These are phyloP conservation scores for Drosophila anceps DNA, from an alignment of 2,888 invertebrate genomes.

Conservation along the genomic window DNA sequence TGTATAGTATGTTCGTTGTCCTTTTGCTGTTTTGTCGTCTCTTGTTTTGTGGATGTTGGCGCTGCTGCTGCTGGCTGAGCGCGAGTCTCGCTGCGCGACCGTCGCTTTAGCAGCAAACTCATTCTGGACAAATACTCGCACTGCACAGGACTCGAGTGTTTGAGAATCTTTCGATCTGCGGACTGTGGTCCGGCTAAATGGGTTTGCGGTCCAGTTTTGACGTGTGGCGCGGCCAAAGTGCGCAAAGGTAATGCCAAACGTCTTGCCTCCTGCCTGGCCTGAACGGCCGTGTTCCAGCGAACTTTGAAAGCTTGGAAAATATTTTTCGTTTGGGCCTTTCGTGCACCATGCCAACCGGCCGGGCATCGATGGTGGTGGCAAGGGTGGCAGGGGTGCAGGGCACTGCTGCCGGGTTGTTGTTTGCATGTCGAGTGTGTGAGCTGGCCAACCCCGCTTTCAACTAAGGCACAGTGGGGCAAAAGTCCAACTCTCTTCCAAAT, in stretches of 20 bases:
- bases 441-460: constrained; percentile 35
- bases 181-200: not conserved
- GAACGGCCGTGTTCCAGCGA: constrained; percentile 4
- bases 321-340: constrained; percentile 81
- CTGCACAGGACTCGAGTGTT: not conserved
- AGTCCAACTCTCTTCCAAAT: too few relatives aligned
- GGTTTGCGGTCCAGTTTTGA: constrained; percentile 13
- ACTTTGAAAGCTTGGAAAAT: constrained; percentile 50
- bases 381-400: not conserved
- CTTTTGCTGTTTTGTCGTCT: constrained; percentile 28
- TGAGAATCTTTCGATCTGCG: not conserved
- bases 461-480: constrained; percentile 25
- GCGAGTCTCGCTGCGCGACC: constrained; percentile 78
- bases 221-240: constrained; percentile 44
- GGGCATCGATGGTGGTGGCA: constrained; percentile 4
- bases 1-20: constrained; percentile 40
- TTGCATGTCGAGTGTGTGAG: constrained; percentile 58
- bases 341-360: constrained; percentile 83
- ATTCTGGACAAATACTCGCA: constrained; percentile 36
- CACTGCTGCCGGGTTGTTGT: constrained; percentile 43
- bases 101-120: constrained; percentile 75
- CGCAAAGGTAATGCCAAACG: constrained; percentile 39
- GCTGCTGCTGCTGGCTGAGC: constrained; percentile 24
- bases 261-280: constrained; percentile 34
- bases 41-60: constrained; percentile 14